A percentile compares a stretch with the other conserved stretches of the same genome.
phyloP scores from a whole-genome alignment of 1,140 invertebrate genomes.

The Hydropsyche tenuis region DNA sequence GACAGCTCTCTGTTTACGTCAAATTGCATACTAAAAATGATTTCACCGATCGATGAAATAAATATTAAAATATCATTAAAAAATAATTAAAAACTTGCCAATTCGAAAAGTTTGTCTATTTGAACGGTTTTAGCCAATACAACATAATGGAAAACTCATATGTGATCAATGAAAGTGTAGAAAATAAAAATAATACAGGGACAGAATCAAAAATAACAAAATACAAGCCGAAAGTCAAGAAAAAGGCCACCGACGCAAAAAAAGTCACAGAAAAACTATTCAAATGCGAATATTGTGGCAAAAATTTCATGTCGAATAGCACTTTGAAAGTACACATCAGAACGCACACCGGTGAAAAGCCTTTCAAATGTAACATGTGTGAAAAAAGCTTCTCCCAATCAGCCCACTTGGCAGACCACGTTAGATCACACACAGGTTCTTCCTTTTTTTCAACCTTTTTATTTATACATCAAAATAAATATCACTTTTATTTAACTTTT shows the following conservation, averaged over 20 bases:
- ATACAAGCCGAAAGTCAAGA: background rate
- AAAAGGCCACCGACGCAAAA: background rate
- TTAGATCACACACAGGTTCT: constrained; percentile 54
- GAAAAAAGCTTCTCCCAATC: constrained; percentile 66
- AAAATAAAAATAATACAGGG: too few species aligned
- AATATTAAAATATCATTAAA: too few species aligned
- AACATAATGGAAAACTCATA: too few species aligned
- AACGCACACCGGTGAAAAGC: constrained; percentile 75
- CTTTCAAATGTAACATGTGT: constrained; percentile 74
- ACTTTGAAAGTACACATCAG: constrained; percentile 58
- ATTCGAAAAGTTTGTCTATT: too few species aligned
- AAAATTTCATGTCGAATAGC: constrained; percentile 40
- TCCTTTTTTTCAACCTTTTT: background rate
- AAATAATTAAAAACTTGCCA: too few species aligned
- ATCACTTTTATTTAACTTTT: constrained; percentile 1
- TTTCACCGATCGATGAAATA: too few species aligned
- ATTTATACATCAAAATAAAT: background rate
- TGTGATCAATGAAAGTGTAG: too few species aligned
- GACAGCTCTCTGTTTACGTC: constrained; percentile 13
- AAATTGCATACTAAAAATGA: too few species aligned
- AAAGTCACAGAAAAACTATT: constrained; percentile 32
- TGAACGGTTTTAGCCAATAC: too few species aligned
- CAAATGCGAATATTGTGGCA: constrained; percentile 40
- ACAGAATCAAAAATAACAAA: background rate
- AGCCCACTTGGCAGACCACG: constrained; percentile 49